Conservation (phyloP, 92 coral and sea anemone species). For the Scolanthus callimorphus region DNA sequence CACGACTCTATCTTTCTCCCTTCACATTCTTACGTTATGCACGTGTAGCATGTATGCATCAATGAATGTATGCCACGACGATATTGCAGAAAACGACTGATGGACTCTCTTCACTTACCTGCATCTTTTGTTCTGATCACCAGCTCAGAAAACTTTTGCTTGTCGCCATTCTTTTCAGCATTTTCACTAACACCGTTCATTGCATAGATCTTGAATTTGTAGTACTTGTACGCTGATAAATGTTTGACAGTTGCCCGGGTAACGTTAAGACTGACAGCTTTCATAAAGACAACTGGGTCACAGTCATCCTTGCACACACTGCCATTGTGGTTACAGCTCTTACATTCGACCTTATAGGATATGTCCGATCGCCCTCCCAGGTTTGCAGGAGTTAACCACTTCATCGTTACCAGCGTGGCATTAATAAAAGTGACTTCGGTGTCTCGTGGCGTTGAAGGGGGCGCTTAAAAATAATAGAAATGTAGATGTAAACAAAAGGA, state of each 20-base stretch:
- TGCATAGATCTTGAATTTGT: conserved; percentile 46
- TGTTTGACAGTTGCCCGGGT: conserved; percentile 47
- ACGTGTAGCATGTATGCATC: too few relatives aligned
- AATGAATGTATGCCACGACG: too few relatives aligned
- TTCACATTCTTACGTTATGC: too few relatives aligned
- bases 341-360: conserved; percentile 47
- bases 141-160: conserved; percentile 27
- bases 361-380: conserved; percentile 40
- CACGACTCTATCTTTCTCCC: too few relatives aligned
- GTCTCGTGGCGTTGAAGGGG: conserved; percentile 57
- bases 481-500: too few relatives aligned
- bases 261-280: conserved; percentile 11
- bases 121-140: conserved; percentile 41
- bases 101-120: conserved; percentile 38
- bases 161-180: conserved; percentile 39
- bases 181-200: conserved; percentile 51
- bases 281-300: conserved; percentile 12
- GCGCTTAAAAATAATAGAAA: too few relatives aligned
- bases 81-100: too few relatives aligned
- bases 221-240: conserved; percentile 31
- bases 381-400: conserved; percentile 39
- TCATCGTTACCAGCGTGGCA: conserved; percentile 40
- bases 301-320: conserved; percentile 35
- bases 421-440: conserved; percentile 13
- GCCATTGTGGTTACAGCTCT: conserved; percentile 14